Conservation (phyloP, 2,888 invertebrate genomes). For the Agrotis segetum region DNA sequence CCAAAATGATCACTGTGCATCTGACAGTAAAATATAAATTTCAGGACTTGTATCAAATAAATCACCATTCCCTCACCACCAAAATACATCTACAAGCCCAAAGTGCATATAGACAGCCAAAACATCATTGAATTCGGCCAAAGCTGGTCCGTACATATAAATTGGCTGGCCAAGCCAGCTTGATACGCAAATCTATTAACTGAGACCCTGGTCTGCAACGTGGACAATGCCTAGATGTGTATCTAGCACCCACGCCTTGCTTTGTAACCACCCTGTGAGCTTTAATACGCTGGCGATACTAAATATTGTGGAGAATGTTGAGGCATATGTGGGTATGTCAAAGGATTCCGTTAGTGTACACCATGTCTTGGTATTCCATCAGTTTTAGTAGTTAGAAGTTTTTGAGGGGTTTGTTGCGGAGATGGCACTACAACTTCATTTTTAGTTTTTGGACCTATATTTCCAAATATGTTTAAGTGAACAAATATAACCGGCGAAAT, state of each 20-base stretch:
- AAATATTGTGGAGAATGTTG: conserved; percentile 40
- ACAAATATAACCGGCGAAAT: too few species aligned
- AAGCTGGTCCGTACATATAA: conserved; percentile 18
- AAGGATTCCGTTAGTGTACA: conserved; percentile 31
- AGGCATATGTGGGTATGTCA: conserved; percentile 41
- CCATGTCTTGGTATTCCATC: neutral
- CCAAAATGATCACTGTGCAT: too few species aligned
- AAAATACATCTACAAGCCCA: neutral
- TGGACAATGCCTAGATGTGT: conserved; percentile 70
- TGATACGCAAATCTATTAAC: conserved; percentile 71
- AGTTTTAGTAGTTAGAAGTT: neutral
- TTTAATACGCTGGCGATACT: conserved; percentile 44
- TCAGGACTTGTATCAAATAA: neutral
- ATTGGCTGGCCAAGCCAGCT: conserved; percentile 31
- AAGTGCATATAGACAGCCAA: neutral
- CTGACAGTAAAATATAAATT: neutral
- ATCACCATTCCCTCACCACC: neutral
- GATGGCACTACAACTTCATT: too few species aligned
- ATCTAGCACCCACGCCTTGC: conserved; percentile 68
- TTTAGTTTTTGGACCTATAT: too few species aligned
- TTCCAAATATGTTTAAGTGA: too few species aligned
- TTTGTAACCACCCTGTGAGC: conserved; percentile 57
- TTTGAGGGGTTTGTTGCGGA: neutral
- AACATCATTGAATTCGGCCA: conserved; percentile 40
- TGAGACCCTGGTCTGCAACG: conserved; percentile 57